Conservation (phyloP, 2,888 invertebrate species). For the Siphonodentalium dalli region DNA sequence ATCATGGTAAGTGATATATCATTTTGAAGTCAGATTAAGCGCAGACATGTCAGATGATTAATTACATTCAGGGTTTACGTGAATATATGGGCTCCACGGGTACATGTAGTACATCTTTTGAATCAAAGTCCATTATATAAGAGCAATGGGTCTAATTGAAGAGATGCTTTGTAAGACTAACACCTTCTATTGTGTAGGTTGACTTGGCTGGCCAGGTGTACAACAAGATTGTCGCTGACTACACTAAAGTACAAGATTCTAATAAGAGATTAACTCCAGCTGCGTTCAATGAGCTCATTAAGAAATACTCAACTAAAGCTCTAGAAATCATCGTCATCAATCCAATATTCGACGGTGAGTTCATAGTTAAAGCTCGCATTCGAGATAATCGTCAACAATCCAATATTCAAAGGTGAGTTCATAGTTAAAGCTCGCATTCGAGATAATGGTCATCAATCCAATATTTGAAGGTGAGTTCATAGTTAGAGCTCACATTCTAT, state of each 20-base stretch:
- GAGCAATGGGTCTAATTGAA: neutral
- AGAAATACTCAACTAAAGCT: constrained; percentile 56
- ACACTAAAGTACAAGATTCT: constrained; percentile 31
- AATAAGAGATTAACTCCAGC: constrained; percentile 33
- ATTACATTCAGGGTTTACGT: no score
- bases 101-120: no score
- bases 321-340: constrained; percentile 55
- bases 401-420: neutral
- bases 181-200: constrained; percentile 36
- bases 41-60: no score
- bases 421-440: no score
- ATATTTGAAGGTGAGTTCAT: neutral
- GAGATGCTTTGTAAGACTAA: neutral
- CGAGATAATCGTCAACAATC: constrained; percentile 54
- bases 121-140: no score
- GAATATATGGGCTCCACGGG: no score
- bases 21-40: no score
- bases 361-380: no score
- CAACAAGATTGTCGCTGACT: constrained; percentile 41
- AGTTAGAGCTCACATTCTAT: no score
- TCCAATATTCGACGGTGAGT: neutral
- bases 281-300: constrained; percentile 52
- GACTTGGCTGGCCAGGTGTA: constrained; percentile 52
- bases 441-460: constrained; percentile 51
- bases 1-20: no score